Evolutionary conservation across 2,888 invertebrate genomes (phyloP), one percentile per base, ranked within the genome.

Genomic region (Apotomis betuletana): DNA sequence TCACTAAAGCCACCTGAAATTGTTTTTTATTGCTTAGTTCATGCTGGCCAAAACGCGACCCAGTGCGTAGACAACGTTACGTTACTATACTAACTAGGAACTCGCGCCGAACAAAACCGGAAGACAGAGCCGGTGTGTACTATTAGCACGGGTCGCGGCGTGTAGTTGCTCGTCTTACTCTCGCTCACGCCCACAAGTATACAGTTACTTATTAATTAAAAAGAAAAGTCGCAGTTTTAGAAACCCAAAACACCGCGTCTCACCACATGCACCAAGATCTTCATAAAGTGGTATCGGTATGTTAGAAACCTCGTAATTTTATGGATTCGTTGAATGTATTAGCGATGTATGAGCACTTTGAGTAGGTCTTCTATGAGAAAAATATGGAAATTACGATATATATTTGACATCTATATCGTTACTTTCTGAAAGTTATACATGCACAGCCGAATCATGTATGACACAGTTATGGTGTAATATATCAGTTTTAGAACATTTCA

Each of bases 261-360:
- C 41, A 62, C 15, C 27, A 61, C 49, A n/a, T 41, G 41, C 41
- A 44, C 55, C 44, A 64, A 64, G 55, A 59, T 44, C 27, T 54
- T 64, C 46, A 54, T 52, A 46, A 44, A 55, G 65, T 49, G 55
- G 15, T 55, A 67, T 55, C 9, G 41, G 55, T 55, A 52, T 27
- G 60, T 15, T 55, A 54, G 27, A 61, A 49, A 55, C 49, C 4
- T 38, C 15, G 54, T 65, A 60, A 57, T 62, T 61, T 60, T 49
- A 67, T 62, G 27, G 15, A 52, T 71, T 62, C 51, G 57, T 67
- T 62, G 58, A 67, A 71, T 71, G 71, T 71, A 67, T 62, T 65
- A 70, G 60, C 51, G 49, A 70, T 65, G n/a, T 15, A 69, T 12
- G 44, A 59, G 51, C 44, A 46, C 46, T 58, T 8, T 5, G n/a